Evolutionary conservation across 2,113 vertebrate genomes (phyloP), one percentile per base, ranked within the genome.

Genomic region (Nesoenas mayeri): DNA sequence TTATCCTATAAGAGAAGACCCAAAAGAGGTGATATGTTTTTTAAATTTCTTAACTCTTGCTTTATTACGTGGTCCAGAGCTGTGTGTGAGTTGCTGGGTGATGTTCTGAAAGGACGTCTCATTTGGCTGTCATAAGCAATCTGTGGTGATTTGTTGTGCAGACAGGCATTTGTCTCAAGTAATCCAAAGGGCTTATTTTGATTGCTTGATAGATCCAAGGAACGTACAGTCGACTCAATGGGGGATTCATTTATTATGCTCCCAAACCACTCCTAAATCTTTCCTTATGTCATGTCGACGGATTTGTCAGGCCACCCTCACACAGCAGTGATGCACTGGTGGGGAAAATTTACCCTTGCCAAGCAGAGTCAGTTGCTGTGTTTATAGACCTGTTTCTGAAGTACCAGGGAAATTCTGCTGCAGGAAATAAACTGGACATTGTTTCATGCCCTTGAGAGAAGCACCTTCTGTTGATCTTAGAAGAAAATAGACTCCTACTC

Each of bases 181-280:
- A 96, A 94, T 95, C 94, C 92, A 87, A 88, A 79, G 85, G 94
- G 77, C 65, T 96, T 97, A 93, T 95, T 95, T 61, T 93, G 96
- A 95, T 96, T 93, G 89, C 88, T 57, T 77, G 75, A 36, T 79
- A 79, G 85, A 89, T 86, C 79, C 72, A 70, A 87, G 72, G 74
- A 83, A 91, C 0, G 7, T 17, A 36, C 11, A 34, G 48, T 51
- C 3, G 4, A 56, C 80, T 87, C 44, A 9, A 67, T 42, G 74
- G 87, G 54, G 88, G 89, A 93, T 93, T 97, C 87, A 70, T 88
- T 84, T 93, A 36, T 97, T 96, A 85, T 56, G 66, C 77, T 96
- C 90, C 78, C 94, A 92, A 96, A 95, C 95, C 61, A 66, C 85
- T 88, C 87, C 94, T 93, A 93, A 96, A 85, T 89, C 95, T 95